Conservation (phyloP, 1,140 invertebrate species). For the Metopolophium dirhodum region DNA sequence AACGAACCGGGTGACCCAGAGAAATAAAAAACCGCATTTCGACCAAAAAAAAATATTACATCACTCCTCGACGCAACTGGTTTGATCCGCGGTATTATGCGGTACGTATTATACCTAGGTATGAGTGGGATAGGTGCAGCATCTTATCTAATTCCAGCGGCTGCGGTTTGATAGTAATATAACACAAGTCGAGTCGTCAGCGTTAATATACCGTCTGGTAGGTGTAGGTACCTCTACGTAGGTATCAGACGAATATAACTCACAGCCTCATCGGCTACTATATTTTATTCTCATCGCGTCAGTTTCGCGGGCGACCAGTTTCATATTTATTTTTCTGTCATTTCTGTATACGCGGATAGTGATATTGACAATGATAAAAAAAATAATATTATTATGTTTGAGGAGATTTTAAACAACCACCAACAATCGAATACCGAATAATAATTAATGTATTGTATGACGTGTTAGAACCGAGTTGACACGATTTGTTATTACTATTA, state of each 20-base stretch:
- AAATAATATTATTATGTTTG: too few species aligned
- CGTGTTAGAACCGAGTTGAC: not conserved
- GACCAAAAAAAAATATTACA: not conserved
- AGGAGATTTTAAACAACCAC: too few species aligned
- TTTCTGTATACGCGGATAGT: not conserved
- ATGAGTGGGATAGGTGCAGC: not conserved
- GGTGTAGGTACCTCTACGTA: too few species aligned
- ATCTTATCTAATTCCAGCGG: not conserved
- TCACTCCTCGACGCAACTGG: not conserved
- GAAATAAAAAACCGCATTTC: not conserved
- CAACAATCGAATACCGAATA: too few species aligned
- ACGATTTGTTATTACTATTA: not conserved
- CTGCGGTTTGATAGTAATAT: too few species aligned
- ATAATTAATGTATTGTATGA: not conserved
- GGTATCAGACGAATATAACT: too few species aligned
- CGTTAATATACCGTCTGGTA: too few species aligned
- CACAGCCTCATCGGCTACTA: too few species aligned
- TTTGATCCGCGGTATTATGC: not conserved
- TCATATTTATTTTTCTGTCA: not conserved
- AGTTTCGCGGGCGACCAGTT: not conserved
- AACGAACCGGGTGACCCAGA: not conserved
- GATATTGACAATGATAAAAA: not conserved
- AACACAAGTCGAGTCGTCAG: too few species aligned
- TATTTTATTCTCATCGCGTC: not conserved
- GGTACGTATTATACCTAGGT: not conserved